Base-by-base conservation (phyloP, 2,888 invertebrate species). In the Ischnura elegans region DNA sequence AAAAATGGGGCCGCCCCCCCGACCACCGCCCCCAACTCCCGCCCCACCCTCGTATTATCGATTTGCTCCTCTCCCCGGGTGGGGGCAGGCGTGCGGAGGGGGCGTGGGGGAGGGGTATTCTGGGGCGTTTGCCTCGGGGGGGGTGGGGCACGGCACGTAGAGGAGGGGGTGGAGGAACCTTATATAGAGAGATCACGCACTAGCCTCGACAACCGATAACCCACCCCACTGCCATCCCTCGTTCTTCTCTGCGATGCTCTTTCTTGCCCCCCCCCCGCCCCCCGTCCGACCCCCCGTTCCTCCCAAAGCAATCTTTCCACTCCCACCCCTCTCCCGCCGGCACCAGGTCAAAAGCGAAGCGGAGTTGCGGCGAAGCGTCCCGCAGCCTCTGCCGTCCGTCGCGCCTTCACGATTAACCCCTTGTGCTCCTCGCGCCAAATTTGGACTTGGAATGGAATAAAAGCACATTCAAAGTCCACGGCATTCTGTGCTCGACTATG, bases 181-280 rank as follows among this genome's bases (percentile, higher is more conserved):
- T 3, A 36, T 8, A 76, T 76, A 10, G 76, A 76, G 76, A 36
- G 36, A 76, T 76, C 76, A 76, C 76, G 76, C 76, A 76, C 76
- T 76, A 29, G 76, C 36, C 36, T 36, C 76, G 76, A 76, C 76
- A 76, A 36, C 76, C 76, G 36, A 76, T 76, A 76, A 76, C 76
- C 76, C 76, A 10, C 61, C 61, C 61, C n/a, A 1, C n/a, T n/a
- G 25, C n/a, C 61, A 3, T 21, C 21, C 55, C 10, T 25, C 61
- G 13, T 19, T 29, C 76, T 2, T 1, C 36, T 2, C 76, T 36
- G 10, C 13, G 36, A 29, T 8, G 36, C 16, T 10, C 76, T 13
- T 36, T 29, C 29, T 29, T 66, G 55, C n/a, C 66, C 55, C 3
- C 16, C 55, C 13, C 29, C 66, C 29, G 2, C 66, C 66, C 13